These are phyloP conservation scores for Enteromius mattozi DNA, from an alignment of 2,797 vertebrate species.

Conservation along the genomic window DNA sequence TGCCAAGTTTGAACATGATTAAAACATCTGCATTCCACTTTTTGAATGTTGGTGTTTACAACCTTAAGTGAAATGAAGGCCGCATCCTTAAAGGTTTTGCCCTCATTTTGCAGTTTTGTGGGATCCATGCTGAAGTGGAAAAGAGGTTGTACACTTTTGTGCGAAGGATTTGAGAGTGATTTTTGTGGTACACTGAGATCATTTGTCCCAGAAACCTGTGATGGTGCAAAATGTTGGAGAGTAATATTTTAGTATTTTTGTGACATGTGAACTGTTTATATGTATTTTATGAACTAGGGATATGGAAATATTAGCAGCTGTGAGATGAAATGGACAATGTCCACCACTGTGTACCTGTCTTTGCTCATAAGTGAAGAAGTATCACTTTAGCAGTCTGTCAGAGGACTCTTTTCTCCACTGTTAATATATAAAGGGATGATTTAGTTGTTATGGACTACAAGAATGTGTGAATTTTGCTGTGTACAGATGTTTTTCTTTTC, in stretches of 20 bases:
- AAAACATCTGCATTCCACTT: conserved; percentile 14
- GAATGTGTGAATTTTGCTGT: conserved; percentile 61
- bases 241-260: conserved; percentile 45
- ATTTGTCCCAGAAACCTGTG: conserved; percentile 46
- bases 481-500: conserved; percentile 59
- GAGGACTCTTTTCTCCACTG: conserved; percentile 60
- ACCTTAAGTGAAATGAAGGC: conserved; percentile 8
- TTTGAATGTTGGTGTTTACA: neutral
- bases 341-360: conserved; percentile 56
- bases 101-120: conserved; percentile 5
- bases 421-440: conserved; percentile 65
- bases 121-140: neutral
- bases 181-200: conserved; percentile 18
- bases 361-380: conserved; percentile 61
- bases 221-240: conserved; percentile 48
- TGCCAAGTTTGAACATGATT: conserved; percentile 40
- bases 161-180: neutral
- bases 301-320: conserved; percentile 58
- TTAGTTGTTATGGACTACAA: conserved; percentile 56
- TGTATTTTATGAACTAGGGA: conserved; percentile 54
- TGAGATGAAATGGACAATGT: conserved; percentile 60
- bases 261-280: conserved; percentile 54
- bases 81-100: neutral
- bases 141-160: neutral
- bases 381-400: conserved; percentile 58